phyloP scores from a whole-genome alignment of 2,113 vertebrate species.

The Monarcha castaneiventris region DNA sequence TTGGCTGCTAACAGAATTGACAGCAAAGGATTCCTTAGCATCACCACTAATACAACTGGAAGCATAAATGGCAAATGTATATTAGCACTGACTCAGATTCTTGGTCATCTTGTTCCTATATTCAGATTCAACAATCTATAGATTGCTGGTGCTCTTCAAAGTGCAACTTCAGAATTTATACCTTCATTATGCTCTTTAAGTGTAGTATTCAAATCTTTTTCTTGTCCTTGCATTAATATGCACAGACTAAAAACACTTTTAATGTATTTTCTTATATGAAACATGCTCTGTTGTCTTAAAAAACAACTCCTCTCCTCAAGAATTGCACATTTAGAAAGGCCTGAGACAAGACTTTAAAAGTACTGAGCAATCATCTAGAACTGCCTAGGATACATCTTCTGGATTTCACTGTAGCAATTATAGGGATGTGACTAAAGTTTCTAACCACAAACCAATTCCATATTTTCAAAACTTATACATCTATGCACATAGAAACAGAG shows the following conservation, averaged over 20 bases:
- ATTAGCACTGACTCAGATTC: neutral
- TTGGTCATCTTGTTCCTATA: neutral
- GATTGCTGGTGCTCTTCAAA: neutral
- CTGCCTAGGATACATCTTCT: neutral
- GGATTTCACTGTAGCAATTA: neutral
- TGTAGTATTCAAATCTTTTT: neutral
- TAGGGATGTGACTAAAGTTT: neutral
- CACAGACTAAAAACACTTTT: neutral
- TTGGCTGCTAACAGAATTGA: neutral
- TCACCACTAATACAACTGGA: neutral
- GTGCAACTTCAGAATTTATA: neutral
- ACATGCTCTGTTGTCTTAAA: neutral
- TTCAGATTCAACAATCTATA: neutral
- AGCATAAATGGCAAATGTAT: neutral
- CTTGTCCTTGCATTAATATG: neutral
- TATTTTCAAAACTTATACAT: neutral
- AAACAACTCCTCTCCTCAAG: neutral
- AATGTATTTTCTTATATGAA: neutral
- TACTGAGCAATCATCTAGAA: neutral
- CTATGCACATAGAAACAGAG: neutral
- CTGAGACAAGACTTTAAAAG: neutral
- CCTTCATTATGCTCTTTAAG: neutral
- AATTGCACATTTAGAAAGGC: neutral
- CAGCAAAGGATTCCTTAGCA: neutral
- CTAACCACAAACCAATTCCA: neutral